Evolutionary conservation across 1,140 invertebrate genomes (phyloP), one percentile per base, ranked within the genome.

Genomic region (Copidosoma floridanum): DNA sequence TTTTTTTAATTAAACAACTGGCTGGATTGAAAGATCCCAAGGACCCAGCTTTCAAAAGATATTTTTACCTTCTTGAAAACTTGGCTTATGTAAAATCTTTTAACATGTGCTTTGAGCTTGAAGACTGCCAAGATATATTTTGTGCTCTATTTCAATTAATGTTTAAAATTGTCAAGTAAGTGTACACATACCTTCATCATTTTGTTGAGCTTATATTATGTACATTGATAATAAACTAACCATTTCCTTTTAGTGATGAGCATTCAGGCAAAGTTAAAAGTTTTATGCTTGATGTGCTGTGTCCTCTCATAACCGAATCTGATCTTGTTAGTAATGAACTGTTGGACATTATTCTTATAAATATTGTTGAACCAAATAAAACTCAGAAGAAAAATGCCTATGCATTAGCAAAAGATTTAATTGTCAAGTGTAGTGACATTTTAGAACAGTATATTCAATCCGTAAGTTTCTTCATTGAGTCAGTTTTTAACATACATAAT

Each of bases 81-180:
- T 83, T 99, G 61, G 95, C 95, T 10, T 98, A 96, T 80, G 95
- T 98, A 20, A 99, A 99, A 76, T 97, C 95, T 0, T 99, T 99
- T 78, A 98, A 98, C 78, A 98, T 99, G 89, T 98, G 96, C 78
- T 95, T 98, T 76, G 96, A 99, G 75, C 78, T 98, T 37, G 95
- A 98, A 78, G 95, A 98, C 77, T 97, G 92, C 69, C 94, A 98
- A 79, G 93, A 97, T 78, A 97, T 98, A 69, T 97, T 98, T 76
- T 95, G 93, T 72, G 88, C 89, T 38, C 82, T 99, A 1, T 98
- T 98, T 79, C 89, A 89, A 47, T 84, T 97, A n/a, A 96, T 98
- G 85, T 98, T 98, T 76, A 92, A 89, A 78, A 95, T 97, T 78
- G 91, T 97, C 67, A 97, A 95, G 93, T 96, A 79, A 88, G 85